These are phyloP conservation scores for Drosophila kambysellisi DNA, from an alignment of 2,888 invertebrate genomes.

Conservation along the genomic window DNA sequence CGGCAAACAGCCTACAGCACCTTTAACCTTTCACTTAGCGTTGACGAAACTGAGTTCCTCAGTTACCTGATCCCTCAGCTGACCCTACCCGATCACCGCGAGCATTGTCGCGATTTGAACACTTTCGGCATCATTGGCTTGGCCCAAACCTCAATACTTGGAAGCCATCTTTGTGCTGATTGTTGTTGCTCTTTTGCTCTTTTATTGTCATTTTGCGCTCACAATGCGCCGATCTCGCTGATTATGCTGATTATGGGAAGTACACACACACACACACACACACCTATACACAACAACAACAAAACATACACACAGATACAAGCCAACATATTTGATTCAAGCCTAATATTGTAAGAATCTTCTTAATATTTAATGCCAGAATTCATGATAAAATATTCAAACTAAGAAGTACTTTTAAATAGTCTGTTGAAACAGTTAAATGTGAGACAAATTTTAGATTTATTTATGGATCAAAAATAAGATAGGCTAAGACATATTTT, in stretches of 20 bases:
- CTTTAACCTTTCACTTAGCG: slow-evolving; percentile 55
- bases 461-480: neutral
- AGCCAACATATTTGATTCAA: neutral
- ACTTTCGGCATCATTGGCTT: slow-evolving; percentile 60
- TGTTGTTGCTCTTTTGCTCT: slow-evolving; percentile 44
- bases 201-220: slow-evolving; percentile 73
- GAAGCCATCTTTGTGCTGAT: slow-evolving; percentile 50
- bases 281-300: neutral
- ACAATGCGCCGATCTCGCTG: slow-evolving; percentile 81
- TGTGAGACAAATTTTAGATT: neutral
- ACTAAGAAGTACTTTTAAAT: neutral
- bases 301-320: neutral
- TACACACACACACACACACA: slow-evolving; percentile 44
- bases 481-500: neutral
- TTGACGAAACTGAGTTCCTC: slow-evolving; percentile 30
- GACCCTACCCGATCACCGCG: slow-evolving; percentile 49
- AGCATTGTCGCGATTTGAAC: slow-evolving; percentile 56
- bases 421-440: neutral
- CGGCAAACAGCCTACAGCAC: slow-evolving; percentile 15
- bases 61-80: slow-evolving; percentile 34
- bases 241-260: slow-evolving; percentile 72
- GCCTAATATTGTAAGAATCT: neutral
- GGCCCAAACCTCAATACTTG: slow-evolving; percentile 53
- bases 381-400: neutral
- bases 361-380: neutral